phyloP scores from a whole-genome alignment of 2,797 vertebrate genomes.

The Rhincodon typus region DNA sequence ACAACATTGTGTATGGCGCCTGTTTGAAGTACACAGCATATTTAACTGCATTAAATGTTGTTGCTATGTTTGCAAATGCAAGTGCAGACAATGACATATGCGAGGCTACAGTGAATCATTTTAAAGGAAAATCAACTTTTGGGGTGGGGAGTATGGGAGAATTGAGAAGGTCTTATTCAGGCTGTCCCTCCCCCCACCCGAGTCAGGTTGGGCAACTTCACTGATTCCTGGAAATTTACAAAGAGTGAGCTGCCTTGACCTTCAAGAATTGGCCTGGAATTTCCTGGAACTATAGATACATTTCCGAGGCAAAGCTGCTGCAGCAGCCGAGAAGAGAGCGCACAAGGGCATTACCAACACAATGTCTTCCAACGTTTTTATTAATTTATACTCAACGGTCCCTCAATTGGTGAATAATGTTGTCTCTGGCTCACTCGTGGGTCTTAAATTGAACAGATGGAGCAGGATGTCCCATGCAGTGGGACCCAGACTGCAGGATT shows the following conservation, averaged over 20 bases:
- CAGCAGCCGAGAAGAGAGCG: neutral
- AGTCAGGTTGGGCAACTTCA: neutral
- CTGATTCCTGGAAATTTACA: neutral
- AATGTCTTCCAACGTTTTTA: neutral
- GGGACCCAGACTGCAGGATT: too few relatives aligned
- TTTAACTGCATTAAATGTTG: neutral
- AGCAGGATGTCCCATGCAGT: too few relatives aligned
- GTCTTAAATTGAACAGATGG: too few relatives aligned
- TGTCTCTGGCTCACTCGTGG: too few relatives aligned
- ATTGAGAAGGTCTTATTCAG: neutral
- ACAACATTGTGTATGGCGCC: neutral
- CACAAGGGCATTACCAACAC: neutral
- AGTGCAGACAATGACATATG: neutral
- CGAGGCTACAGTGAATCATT: neutral
- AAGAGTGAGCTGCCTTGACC: neutral
- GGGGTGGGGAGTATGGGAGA: neutral
- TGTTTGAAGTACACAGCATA: neutral
- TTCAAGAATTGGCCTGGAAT: neutral
- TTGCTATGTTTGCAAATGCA: neutral
- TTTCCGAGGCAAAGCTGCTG: neutral
- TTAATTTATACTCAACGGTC: neutral
- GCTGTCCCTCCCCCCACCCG: neutral
- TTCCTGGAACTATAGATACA: neutral
- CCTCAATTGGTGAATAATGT: too few relatives aligned
- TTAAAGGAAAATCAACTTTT: neutral